Evolutionary conservation across 2,797 vertebrate species (phyloP), one percentile per base, ranked within the genome.

Genomic region (Euphonia xanthogaster): DNA sequence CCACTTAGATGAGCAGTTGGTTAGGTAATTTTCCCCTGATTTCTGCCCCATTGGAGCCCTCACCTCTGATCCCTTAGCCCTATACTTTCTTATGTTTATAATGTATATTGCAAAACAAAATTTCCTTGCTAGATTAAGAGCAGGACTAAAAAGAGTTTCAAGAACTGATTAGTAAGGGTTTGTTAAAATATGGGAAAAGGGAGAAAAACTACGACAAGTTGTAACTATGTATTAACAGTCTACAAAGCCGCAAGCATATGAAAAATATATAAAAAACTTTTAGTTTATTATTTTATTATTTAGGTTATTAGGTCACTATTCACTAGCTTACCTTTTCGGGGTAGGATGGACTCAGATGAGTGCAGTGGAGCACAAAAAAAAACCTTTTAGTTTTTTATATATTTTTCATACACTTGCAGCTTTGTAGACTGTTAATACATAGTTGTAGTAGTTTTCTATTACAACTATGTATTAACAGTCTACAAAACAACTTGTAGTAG

Each of bases 41-140:
- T 62, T 47, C 24, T 72, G 19, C 10, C 12, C 15, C 12, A 28
- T 1, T 10, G 10, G 19, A 62, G 7, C 7, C 17, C n/a, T 18
- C 9, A 14, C 15, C 7, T 4, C 1, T 0, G 0, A 9, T 18
- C 22, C 18, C 14, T 61, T n/a, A 71, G 19, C 9, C 19, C 4
- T 33, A 20, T 6, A 24, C 3, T 55, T 40, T 17, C 14, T 24
- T 47, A 16, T 33, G 3, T 7, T 5, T 21, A 33, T 8, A 20
- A 30, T 28, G 8, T 24, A 39, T 21, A 15, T 4, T 40, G 42
- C 30, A 65, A 55, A 83, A 30, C 20, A 30, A 37, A 53, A 4
- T 48, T 17, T 40, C 4, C 17, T 48, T 33, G 25, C 2, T 55
- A 33, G 25, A 48, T 5, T 30, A 65, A 47, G 13, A 17, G 8